Evolutionary conservation across 2,888 invertebrate genomes (phyloP), one percentile per base, ranked within the genome.

Genomic region (Eucriotettix oculatus): DNA sequence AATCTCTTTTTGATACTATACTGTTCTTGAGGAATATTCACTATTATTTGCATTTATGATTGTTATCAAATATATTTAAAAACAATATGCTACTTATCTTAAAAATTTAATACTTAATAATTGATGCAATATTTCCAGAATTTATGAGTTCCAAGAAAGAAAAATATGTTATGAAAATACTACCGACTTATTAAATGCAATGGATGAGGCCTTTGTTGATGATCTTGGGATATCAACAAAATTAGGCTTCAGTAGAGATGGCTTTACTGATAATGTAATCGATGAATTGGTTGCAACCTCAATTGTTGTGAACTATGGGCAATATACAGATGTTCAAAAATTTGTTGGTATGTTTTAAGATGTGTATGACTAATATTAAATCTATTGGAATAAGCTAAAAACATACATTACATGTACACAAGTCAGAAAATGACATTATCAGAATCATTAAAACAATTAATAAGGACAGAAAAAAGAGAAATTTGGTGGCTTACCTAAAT

Each of bases 271-370:
- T 10, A 63, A 59, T 16, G 71, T 83, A 40, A 77, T 82, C 43
- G 68, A 78, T 57, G 82, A 84, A 70, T 63, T 84, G 52, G 78
- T 78, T 3, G 69, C 74, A 64, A 76, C 78, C 1, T 76, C 78
- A 11, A 68, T 78, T 58, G 72, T 77, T 60, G 77, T 76, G 0
- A 83, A 83, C 71, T 84, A 83, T 68, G 83, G 82, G 9, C 84
- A 84, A 69, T 74, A 74, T 29, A 72, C 74, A 1, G 68, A 74
- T 61, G 72, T 80, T 14, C 80, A 79, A 60, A 74, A 75, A n/a
- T 75, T 80, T 70, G 79, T 78, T 41, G 81, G 81, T 76, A 70
- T 68, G 72, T 58, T n/a, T 48, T 29, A 29, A 29, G 29, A 29
- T 29, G 29, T 5, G 29, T 29, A 29, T 29, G 29, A 29, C 29